These are phyloP conservation scores for Heliocidaris tuberculata DNA, from an alignment of 35 echinoderm and acorn worm species.

Conservation along the genomic window DNA sequence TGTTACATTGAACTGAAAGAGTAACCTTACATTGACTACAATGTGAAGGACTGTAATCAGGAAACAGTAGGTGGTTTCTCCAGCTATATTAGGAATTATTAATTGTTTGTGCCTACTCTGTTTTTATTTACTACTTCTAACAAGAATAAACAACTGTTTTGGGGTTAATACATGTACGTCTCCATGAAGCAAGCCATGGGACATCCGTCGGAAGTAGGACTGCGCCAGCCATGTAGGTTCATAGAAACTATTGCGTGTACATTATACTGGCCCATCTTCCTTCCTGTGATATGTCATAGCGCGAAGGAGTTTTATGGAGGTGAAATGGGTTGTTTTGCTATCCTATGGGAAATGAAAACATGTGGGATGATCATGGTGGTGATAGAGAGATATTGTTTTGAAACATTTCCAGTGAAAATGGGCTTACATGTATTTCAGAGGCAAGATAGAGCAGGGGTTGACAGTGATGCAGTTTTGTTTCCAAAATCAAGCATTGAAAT, in stretches of 20 bases:
- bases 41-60: background rate
- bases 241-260: background rate
- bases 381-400: background rate
- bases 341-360: background rate
- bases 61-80: background rate
- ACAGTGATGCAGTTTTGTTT: too few relatives aligned
- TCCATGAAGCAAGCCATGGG: background rate
- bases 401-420: background rate
- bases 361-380: background rate
- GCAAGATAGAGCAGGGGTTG: background rate
- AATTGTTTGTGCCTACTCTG: background rate
- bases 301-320: background rate
- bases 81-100: background rate
- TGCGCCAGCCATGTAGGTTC: background rate
- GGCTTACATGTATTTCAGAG: background rate
- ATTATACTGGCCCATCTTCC: background rate
- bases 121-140: background rate
- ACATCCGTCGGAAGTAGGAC: background rate
- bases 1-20: too few relatives aligned
- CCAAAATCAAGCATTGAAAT: too few relatives aligned
- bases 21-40: too few relatives aligned
- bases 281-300: background rate
- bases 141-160: background rate
- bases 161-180: background rate
- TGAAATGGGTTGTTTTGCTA: background rate